A percentile compares a stretch with the other conserved stretches of the same genome.
Conservation (phyloP, 2,888 invertebrate species). For the Sthenelais limicola region DNA sequence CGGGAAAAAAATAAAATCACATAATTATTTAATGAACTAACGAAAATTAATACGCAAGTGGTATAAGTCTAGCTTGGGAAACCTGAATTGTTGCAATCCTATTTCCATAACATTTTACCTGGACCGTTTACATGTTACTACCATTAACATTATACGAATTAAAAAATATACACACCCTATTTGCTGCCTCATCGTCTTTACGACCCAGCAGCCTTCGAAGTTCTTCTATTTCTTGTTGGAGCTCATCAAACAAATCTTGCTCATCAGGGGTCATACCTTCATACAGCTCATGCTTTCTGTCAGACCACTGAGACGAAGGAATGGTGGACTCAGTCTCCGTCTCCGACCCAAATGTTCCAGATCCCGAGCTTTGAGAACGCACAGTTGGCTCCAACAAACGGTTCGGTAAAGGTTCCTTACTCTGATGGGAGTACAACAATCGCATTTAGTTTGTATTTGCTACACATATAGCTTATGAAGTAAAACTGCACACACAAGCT, state of each 20-base stretch:
- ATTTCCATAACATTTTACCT: too few species aligned
- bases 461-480: too few species aligned
- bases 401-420: constrained; percentile 22
- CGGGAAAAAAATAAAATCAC: too few species aligned
- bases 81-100: too few species aligned
- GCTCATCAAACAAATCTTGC: constrained; percentile 67
- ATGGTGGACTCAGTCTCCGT: constrained; percentile 34
- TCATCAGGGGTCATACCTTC: constrained; percentile 67
- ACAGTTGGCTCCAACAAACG: constrained; percentile 35
- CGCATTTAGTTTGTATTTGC: too few species aligned
- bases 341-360: constrained; percentile 1
- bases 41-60: too few species aligned
- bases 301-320: constrained; percentile 51
- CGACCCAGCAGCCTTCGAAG: constrained; percentile 54
- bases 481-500: too few species aligned
- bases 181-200: constrained; percentile 43
- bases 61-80: too few species aligned
- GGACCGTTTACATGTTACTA: too few species aligned
- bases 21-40: too few species aligned
- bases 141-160: too few species aligned
- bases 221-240: constrained; percentile 67
- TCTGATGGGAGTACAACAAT: constrained; percentile 2
- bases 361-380: not conserved
- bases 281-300: constrained; percentile 49
- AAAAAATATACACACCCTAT: constrained; percentile 47